phyloP scores from a whole-genome alignment of 2,888 invertebrate genomes.

The Dexiosoma caninum region DNA sequence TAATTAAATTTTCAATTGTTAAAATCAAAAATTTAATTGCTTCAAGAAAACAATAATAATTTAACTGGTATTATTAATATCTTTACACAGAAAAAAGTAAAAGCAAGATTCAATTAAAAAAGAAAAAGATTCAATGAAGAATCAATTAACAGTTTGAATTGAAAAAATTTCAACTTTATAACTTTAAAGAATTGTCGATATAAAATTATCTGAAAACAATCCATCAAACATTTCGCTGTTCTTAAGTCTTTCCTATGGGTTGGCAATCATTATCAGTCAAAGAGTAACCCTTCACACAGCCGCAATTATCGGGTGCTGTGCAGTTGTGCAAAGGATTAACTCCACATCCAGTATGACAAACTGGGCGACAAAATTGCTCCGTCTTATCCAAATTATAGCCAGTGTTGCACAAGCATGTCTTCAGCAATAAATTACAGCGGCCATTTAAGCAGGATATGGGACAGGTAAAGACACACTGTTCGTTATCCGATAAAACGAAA shows the following conservation, averaged over 20 bases:
- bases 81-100: no score
- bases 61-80: no score
- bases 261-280: slow-evolving; percentile 72
- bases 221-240: neutral
- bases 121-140: no score
- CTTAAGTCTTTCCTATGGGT: slow-evolving; percentile 56
- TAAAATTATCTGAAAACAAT: no score
- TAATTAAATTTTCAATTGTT: no score
- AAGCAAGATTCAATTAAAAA: no score
- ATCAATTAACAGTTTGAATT: no score
- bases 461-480: slow-evolving; percentile 75
- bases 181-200: no score
- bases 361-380: slow-evolving; percentile 81
- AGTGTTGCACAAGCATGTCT: slow-evolving; percentile 83
- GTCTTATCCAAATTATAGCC: slow-evolving; percentile 81
- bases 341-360: slow-evolving; percentile 78
- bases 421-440: slow-evolving; percentile 80
- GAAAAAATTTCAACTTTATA: no score
- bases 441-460: slow-evolving; percentile 80
- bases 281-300: slow-evolving; percentile 78
- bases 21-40: no score
- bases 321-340: slow-evolving; percentile 72
- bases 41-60: no score
- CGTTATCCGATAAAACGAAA: slow-evolving; percentile 72
- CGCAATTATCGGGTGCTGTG: slow-evolving; percentile 76